These are phyloP conservation scores for Whitmania pigra DNA, from an alignment of 1,140 invertebrate genomes.

Conservation along the genomic window DNA sequence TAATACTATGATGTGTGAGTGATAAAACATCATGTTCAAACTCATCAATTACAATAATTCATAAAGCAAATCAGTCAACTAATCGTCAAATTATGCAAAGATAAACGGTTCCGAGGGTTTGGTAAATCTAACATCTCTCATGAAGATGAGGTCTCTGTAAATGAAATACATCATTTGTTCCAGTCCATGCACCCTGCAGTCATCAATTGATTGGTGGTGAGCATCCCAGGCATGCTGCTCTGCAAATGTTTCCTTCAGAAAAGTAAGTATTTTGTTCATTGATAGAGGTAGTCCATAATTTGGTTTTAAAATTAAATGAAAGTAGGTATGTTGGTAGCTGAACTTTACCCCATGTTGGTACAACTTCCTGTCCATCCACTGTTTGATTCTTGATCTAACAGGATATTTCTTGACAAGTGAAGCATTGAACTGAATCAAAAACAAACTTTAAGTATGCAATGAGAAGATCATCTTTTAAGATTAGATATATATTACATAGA, in stretches of 20 bases:
- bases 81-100: constrained; percentile 1
- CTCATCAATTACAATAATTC: background rate
- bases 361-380: constrained; percentile 62
- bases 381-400: constrained; percentile 60
- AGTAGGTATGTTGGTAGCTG: background rate
- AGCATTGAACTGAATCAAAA: background rate
- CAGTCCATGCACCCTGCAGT: constrained; percentile 63
- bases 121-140: constrained; percentile 58
- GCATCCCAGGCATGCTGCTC: constrained; percentile 56
- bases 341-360: constrained; percentile 51
- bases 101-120: constrained; percentile 18
- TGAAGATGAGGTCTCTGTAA: constrained; percentile 71
- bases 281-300: no score
- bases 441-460: background rate
- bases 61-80: background rate
- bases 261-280: no score
- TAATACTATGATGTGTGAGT: background rate
- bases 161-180: constrained; percentile 79
- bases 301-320: no score
- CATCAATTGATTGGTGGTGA: constrained; percentile 70
- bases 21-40: background rate
- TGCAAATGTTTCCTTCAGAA: constrained; percentile 43
- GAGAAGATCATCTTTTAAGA: background rate
- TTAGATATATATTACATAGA: no score
- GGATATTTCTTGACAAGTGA: constrained; percentile 47